Evolutionary conservation across 2,113 vertebrate genomes (phyloP).

Genomic region (Hemibagrus wyckioides): DNA sequence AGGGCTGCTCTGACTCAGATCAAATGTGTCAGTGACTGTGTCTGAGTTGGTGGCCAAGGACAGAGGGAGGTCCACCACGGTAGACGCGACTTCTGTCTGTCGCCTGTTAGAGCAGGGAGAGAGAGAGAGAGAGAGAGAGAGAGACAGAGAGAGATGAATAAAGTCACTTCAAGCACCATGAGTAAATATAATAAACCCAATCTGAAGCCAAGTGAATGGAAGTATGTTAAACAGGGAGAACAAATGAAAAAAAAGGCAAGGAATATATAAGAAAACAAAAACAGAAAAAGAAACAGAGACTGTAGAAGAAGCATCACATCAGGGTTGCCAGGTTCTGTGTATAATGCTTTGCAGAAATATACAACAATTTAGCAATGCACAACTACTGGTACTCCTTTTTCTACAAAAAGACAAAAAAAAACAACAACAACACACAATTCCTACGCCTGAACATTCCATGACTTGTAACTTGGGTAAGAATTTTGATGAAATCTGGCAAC

Average conservation of each 20-base stretch:
- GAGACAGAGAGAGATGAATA: slow-evolving; percentile 60
- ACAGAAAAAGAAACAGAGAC: slow-evolving; percentile 67
- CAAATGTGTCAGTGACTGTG: slow-evolving; percentile 92
- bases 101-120: slow-evolving; percentile 83
- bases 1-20: slow-evolving; percentile 94
- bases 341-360: background rate
- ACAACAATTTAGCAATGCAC: background rate
- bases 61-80: slow-evolving; percentile 93
- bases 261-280: slow-evolving; percentile 44
- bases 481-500: background rate
- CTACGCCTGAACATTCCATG: background rate
- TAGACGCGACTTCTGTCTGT: slow-evolving; percentile 83
- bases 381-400: background rate
- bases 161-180: slow-evolving; percentile 30
- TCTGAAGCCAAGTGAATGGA: too few species aligned
- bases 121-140: slow-evolving; percentile 76
- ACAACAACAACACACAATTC: slow-evolving; percentile 5
- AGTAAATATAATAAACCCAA: background rate
- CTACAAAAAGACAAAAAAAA: slow-evolving; percentile 7
- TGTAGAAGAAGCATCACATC: slow-evolving; percentile 37
- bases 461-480: background rate
- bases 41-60: slow-evolving; percentile 96
- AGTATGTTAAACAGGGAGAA: slow-evolving; percentile 13
- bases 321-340: background rate
- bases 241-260: background rate